A percentile compares a stretch with the other conserved stretches of the same genome.
These are phyloP conservation scores for Poeciliopsis turneri DNA, from an alignment of 2,797 vertebrate species.

Conservation along the genomic window DNA sequence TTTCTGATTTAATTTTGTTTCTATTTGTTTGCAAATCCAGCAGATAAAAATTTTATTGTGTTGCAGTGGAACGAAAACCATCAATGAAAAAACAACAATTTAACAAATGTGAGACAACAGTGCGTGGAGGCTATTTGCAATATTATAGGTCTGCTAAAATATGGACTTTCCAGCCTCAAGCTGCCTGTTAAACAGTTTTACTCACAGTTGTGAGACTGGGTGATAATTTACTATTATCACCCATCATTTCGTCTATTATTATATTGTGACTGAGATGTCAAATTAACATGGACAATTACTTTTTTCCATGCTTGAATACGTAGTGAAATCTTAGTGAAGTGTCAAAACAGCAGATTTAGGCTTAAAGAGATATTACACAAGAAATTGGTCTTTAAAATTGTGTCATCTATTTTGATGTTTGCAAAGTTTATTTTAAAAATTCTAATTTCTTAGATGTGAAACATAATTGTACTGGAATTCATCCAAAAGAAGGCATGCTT, in stretches of 20 bases:
- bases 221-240: conserved; percentile 41
- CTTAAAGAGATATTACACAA: background rate
- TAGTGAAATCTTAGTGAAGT: background rate
- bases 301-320: conserved; percentile 9
- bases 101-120: conserved; percentile 5
- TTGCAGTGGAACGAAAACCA: background rate
- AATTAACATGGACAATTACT: conserved; percentile 2
- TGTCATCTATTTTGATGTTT: background rate
- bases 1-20: background rate
- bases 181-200: conserved; percentile 27
- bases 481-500: background rate
- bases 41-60: conserved; percentile 5
- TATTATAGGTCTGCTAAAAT: conserved; percentile 21
- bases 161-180: conserved; percentile 14
- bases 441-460: background rate
- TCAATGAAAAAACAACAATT: conserved; percentile 4
- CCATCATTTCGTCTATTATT: conserved; percentile 13
- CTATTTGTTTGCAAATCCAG: background rate
- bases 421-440: background rate
- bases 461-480: background rate
- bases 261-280: conserved; percentile 20
- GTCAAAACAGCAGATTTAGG: background rate
- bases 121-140: conserved; percentile 33
- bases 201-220: conserved; percentile 19
- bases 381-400: background rate